Evolutionary conservation across 2,888 invertebrate species (phyloP).

Genomic region (Heterodera filipjevi): DNA sequence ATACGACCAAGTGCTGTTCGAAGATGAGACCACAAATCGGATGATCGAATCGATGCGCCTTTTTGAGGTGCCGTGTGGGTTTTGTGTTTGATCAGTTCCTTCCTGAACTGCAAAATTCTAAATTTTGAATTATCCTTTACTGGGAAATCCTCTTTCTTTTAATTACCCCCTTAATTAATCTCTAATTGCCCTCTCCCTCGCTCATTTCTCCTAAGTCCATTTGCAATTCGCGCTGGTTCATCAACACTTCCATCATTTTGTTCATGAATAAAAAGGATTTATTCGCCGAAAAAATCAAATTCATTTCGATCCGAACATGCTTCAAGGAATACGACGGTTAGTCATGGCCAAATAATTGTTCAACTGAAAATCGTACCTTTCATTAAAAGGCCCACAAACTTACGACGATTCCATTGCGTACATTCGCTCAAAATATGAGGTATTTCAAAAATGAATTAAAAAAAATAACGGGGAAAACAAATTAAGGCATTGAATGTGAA

Average conservation of each 20-base stretch:
- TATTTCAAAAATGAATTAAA: not conserved
- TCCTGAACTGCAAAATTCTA: constrained; percentile 28
- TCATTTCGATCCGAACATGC: constrained; percentile 48
- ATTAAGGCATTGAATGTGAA: constrained; percentile 48
- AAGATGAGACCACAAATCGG: constrained; percentile 48
- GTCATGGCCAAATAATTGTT: not conserved
- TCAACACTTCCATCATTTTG: constrained; percentile 60
- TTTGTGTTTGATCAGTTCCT: too few species aligned
- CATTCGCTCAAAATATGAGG: constrained; percentile 56
- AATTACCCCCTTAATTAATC: not conserved
- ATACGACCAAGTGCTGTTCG: constrained; percentile 69
- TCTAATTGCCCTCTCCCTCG: not conserved
- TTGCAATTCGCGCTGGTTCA: constrained; percentile 63
- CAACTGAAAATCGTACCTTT: not conserved
- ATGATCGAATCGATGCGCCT: constrained; percentile 63
- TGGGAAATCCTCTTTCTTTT: too few species aligned
- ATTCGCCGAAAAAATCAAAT: constrained; percentile 59
- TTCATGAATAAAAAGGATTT: constrained; percentile 63
- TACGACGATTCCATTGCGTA: constrained; percentile 55
- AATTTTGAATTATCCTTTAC: too few species aligned
- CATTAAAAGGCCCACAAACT: constrained; percentile 53
- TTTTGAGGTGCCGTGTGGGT: constrained; percentile 46
- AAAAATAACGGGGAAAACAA: not conserved
- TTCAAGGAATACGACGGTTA: constrained; percentile 61
- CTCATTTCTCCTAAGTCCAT: constrained; percentile 43